Evolutionary conservation across 2,797 vertebrate genomes (phyloP), one percentile per base, ranked within the genome.

Genomic region (Heliangelus exortis): DNA sequence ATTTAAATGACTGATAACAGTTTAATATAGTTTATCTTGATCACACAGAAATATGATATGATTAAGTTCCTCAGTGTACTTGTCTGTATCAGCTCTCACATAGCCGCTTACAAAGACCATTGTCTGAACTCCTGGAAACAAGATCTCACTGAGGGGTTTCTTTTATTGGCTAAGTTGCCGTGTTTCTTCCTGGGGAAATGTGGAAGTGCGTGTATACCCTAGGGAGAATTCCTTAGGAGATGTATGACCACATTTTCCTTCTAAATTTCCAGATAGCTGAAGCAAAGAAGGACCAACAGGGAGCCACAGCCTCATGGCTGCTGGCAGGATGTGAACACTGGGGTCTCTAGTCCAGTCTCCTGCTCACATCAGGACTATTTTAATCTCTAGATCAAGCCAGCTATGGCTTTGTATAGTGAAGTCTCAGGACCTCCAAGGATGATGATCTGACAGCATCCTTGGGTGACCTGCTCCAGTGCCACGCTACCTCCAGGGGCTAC

Each of bases 121-220:
- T 77, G 87, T 47, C 41, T 88, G 74, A 91, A 74, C 36, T 94
- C 76, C 48, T 89, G 83, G 72, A 95, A 95, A 92, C 62, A 92
- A 84, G 65, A 66, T 78, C 91, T 85, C 58, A 77, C 3, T 22
- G 26, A 62, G 31, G 84, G 48, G 41, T 71, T 93, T 94, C 75
- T 89, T 89, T 90, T 90, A 59, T 90, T 96, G 78, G 65, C 50
- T 76, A 23, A 91, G 47, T 75, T 69, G 58, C 58, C 2, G 4
- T 53, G 28, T 78, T 89, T 94, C 58, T 91, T 95, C 55, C 41
- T 53, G 53, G 13, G 41, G 19, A 81, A 72, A 48, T 15, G n/a
- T 59, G 36, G 28, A 90, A 81, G 41, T 84, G 15, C 48, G n/a
- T 33, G 51, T 84, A 43, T 53, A 41, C 48, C 69, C 76, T 36